These are phyloP conservation scores for Holacanthus passer DNA, from an alignment of 2,113 vertebrate genomes.

Conservation along the genomic window DNA sequence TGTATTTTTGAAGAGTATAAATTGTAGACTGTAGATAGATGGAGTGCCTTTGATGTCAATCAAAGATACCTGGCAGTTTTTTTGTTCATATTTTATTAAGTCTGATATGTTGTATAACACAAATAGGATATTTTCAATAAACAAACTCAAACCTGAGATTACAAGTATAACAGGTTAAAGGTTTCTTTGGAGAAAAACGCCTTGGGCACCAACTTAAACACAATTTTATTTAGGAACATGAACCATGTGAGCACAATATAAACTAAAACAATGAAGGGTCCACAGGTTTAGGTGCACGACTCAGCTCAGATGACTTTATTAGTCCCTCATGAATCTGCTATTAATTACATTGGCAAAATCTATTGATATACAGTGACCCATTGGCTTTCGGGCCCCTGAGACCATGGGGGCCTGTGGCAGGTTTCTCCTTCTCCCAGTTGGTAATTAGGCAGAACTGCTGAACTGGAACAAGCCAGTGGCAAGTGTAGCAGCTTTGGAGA, in stretches of 20 bases:
- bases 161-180: too few species aligned
- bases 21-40: too few species aligned
- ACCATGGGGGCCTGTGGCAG: neutral
- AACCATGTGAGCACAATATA: neutral
- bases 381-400: neutral
- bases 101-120: too few species aligned
- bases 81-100: too few species aligned
- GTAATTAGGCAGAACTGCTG: neutral
- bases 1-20: neutral
- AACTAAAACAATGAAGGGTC: neutral
- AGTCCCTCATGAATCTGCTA: neutral
- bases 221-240: neutral
- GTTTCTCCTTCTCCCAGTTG: too few species aligned
- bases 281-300: neutral
- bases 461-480: neutral
- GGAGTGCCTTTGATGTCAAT: too few species aligned
- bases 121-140: too few species aligned
- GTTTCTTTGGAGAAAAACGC: too few species aligned
- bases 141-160: too few species aligned
- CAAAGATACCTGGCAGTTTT: too few species aligned
- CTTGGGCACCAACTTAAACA: neutral
- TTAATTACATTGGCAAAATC: neutral
- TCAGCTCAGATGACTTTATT: neutral
- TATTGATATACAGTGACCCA: neutral
- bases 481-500: too few species aligned